Base-by-base conservation (phyloP, 2,797 vertebrate species). In the Buphagus erythrorhynchus region DNA sequence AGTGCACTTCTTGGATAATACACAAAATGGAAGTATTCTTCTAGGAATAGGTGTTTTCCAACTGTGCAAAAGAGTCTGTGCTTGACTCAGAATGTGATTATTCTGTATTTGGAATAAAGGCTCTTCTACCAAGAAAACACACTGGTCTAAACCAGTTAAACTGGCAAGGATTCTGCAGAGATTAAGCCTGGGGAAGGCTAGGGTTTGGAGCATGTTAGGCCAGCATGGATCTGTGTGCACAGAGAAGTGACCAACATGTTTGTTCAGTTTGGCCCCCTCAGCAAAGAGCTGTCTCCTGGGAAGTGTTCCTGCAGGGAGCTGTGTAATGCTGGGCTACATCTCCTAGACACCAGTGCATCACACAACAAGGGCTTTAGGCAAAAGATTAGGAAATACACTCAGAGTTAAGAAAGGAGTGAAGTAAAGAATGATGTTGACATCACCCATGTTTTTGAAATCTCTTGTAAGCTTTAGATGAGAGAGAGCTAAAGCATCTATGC, bases 1-100 rank as follows among this genome's bases (percentile, higher is more conserved):
- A 9, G 25, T 18, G 13, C 9, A 10, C 11, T 49, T 85, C 79
- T 80, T 82, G 61, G 28, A 52, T 35, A 49, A 48, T 77, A 51
- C 3, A 33, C 65, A 68, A 82, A 91, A 58, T 76, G 28, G 11
- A 83, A 74, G 24, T 61, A 71, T 51, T 91, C 49, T 93, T 95
- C 49, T 49, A 95, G 86, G 72, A 95, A 83, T 61, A 74, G 57
- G 71, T 90, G 57, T 85, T 92, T 85, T 89, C 82, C 81, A 94
- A 28, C 54, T 91, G 48, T 87, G 74, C 45, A 38, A 49, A 65
- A 80, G 31, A 68, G 33, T 4, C 5, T 28, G 20, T 65, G 22
- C 67, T 80, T 80, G 26, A 68, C 49, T 90, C 29, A 28, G 59
- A 66, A 43, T 76, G n/a, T 26, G 62, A 66, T 65, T 76, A 31